phyloP scores from a whole-genome alignment of 2,888 invertebrate species.

The Meandrusa payeni region DNA sequence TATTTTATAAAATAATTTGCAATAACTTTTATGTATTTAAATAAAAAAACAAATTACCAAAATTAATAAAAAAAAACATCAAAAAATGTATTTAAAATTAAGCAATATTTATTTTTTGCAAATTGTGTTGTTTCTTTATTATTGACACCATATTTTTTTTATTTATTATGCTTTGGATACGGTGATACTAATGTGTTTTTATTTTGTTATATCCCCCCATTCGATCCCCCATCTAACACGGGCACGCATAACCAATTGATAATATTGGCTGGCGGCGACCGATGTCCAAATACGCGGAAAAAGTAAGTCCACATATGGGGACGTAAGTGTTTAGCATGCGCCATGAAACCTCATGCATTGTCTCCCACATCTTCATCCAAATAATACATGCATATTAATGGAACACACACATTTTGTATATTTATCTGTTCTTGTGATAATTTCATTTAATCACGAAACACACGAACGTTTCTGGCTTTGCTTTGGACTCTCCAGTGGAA shows the following conservation, averaged over 20 bases:
- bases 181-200: constrained; percentile 76
- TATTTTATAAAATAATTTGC: too few relatives aligned
- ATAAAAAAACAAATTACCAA: too few relatives aligned
- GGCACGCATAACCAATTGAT: constrained; percentile 63
- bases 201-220: constrained; percentile 60
- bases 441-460: too few relatives aligned
- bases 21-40: too few relatives aligned
- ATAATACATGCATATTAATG: constrained; percentile 1
- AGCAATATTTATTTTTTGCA: constrained; percentile 23
- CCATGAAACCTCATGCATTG: constrained; percentile 33
- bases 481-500: constrained; percentile 30
- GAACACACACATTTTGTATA: not conserved
- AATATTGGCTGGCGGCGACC: constrained; percentile 57
- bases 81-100: too few relatives aligned
- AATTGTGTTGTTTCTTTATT: constrained; percentile 7
- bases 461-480: constrained; percentile 29
- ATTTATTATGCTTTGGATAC: constrained; percentile 34
- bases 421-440: too few relatives aligned
- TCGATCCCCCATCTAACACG: constrained; percentile 71
- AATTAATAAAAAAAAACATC: too few relatives aligned
- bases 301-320: constrained; percentile 64
- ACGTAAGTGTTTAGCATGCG: constrained; percentile 53
- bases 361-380: constrained; percentile 1
- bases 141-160: constrained; percentile 22
- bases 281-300: constrained; percentile 51